Evolutionary conservation across 2,113 vertebrate species (phyloP).

Genomic region (Sigmodon hispidus): DNA sequence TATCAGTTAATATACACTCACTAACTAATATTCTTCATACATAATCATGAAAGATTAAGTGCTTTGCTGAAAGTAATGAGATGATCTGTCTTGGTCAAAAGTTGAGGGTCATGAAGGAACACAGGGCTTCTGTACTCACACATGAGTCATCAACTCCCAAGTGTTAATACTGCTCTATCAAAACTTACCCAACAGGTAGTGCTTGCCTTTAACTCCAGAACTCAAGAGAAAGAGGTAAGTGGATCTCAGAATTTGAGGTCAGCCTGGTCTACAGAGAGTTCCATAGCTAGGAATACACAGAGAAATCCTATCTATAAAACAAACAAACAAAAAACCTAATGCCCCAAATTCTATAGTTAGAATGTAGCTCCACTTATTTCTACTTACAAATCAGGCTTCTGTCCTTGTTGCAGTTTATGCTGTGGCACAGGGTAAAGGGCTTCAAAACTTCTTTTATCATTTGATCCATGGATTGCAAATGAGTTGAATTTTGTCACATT

Average conservation of each 20-base stretch:
- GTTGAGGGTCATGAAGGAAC: neutral
- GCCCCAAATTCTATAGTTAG: neutral
- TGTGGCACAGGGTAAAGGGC: slow-evolving; percentile 85
- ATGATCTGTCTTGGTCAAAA: neutral
- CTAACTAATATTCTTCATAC: slow-evolving; percentile 6
- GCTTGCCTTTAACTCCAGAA: neutral
- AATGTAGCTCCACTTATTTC: neutral
- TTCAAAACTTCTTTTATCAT: slow-evolving; percentile 84
- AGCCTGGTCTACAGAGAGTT: neutral
- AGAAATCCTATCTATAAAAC: no score
- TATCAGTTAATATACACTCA: neutral
- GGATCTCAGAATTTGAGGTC: neutral
- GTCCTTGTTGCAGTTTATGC: slow-evolving; percentile 78
- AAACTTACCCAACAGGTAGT: neutral
- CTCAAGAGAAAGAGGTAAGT: neutral
- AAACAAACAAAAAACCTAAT: neutral
- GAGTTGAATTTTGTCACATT: slow-evolving; percentile 84
- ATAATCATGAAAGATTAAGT: neutral
- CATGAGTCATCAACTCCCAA: neutral
- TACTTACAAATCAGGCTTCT: slow-evolving; percentile 89
- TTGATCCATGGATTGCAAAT: slow-evolving; percentile 87
- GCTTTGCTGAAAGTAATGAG: neutral
- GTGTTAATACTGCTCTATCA: neutral
- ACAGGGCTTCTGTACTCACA: neutral
- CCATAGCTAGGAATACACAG: neutral